Percentiles rank a stretch among this genome's conserved stretches.
Evolutionary conservation across 2,113 vertebrate genomes (phyloP).

Genomic region (Leucopternis melanops): DNA sequence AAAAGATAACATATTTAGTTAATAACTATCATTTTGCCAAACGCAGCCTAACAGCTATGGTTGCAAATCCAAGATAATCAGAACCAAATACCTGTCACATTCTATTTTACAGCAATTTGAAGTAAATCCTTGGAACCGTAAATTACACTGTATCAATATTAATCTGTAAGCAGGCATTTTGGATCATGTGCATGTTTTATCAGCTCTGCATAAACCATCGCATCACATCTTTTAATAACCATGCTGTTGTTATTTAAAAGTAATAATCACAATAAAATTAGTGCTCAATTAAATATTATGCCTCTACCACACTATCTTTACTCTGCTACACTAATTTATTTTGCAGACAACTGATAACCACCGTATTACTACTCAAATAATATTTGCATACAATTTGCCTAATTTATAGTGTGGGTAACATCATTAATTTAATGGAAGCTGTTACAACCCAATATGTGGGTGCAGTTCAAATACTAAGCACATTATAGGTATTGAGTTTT

Average conservation of each 20-base stretch:
- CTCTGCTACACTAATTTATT: slow-evolving; percentile 68
- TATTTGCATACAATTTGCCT: slow-evolving; percentile 74
- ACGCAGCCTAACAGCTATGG: not conserved
- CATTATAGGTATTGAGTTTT: slow-evolving; percentile 40
- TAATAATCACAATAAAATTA: slow-evolving; percentile 70
- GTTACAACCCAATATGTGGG: slow-evolving; percentile 60
- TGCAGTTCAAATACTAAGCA: slow-evolving; percentile 54
- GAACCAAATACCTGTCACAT: slow-evolving; percentile 60
- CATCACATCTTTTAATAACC: slow-evolving; percentile 52
- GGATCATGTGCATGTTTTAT: slow-evolving; percentile 45
- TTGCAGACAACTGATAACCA: slow-evolving; percentile 67
- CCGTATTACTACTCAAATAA: slow-evolving; percentile 56
- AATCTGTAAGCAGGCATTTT: slow-evolving; percentile 54
- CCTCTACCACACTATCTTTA: slow-evolving; percentile 41
- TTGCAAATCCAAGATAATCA: slow-evolving; percentile 58
- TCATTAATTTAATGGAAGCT: slow-evolving; percentile 69
- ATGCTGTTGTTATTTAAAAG: slow-evolving; percentile 64
- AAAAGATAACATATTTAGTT: slow-evolving; percentile 36
- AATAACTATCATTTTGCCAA: slow-evolving; percentile 54
- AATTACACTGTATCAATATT: slow-evolving; percentile 57
- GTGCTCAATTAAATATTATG: slow-evolving; percentile 60
- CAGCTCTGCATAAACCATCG: slow-evolving; percentile 47
- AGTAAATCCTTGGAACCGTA: slow-evolving; percentile 52
- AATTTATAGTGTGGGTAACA: slow-evolving; percentile 65
- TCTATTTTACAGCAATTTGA: slow-evolving; percentile 59